Percentiles rank a stretch among this genome's conserved stretches.
Conservation (phyloP, 2,888 invertebrate genomes). For the Epirrhoe tristata region DNA sequence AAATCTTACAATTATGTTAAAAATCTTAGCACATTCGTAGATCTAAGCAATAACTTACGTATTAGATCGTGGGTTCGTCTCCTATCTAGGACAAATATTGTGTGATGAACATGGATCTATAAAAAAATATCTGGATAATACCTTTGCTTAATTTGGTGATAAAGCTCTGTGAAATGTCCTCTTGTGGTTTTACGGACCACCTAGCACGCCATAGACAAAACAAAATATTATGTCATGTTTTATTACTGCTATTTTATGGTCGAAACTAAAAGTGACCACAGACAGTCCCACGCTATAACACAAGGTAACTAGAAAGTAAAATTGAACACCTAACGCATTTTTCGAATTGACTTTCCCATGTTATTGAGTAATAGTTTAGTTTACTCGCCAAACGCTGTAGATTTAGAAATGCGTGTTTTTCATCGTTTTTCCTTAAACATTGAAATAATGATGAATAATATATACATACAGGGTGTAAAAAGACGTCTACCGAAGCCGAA, state of each 20-base stretch:
- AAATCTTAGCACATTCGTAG: too few relatives aligned
- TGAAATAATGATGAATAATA: too few relatives aligned
- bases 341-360: constrained; percentile 32
- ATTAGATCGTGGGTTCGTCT: too few relatives aligned
- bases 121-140: too few relatives aligned
- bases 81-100: too few relatives aligned
- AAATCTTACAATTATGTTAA: too few relatives aligned
- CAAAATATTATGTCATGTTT: constrained; percentile 11
- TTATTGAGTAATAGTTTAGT: constrained; percentile 20
- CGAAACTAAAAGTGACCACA: constrained; percentile 26
- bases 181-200: background rate
- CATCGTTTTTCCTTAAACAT: background rate
- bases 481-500: too few relatives aligned
- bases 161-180: background rate
- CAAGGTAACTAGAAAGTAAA: constrained; percentile 30
- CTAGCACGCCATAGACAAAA: background rate
- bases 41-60: too few relatives aligned
- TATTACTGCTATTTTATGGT: constrained; percentile 9
- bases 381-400: constrained; percentile 3
- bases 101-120: too few relatives aligned
- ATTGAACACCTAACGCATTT: constrained; percentile 26
- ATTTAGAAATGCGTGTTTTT: background rate
- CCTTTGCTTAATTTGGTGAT: too few relatives aligned
- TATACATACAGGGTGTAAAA: too few relatives aligned
- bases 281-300: constrained; percentile 23